A percentile compares a stretch with the other conserved stretches of the same genome.
These are phyloP conservation scores for Morelia viridis DNA, from an alignment of 2,797 vertebrate genomes.

Conservation along the genomic window DNA sequence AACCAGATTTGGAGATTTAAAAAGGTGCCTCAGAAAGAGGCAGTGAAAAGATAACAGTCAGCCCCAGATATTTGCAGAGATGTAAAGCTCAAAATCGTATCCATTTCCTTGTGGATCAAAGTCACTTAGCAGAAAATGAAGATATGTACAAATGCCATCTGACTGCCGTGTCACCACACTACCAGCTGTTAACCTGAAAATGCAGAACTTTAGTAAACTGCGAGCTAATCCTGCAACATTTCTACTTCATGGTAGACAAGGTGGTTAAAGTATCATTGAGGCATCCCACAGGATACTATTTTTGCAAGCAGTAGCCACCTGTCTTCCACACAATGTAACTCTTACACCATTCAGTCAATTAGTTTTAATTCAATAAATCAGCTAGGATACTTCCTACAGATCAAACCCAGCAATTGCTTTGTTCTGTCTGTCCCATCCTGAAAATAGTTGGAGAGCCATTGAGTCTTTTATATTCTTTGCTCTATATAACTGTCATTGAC, in stretches of 20 bases:
- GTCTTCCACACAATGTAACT: no score
- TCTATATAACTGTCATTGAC: neutral
- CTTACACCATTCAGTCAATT: no score
- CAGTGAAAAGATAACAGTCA: neutral
- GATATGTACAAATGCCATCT: neutral
- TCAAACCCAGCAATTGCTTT: no score
- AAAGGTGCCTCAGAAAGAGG: neutral
- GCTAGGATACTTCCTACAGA: no score
- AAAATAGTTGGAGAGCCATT: neutral
- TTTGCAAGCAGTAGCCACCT: no score
- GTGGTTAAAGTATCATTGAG: neutral
- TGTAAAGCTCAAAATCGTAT: neutral
- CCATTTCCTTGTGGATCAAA: neutral
- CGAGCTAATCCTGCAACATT: neutral
- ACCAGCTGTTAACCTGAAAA: neutral
- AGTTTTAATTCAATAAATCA: no score
- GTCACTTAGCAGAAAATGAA: neutral
- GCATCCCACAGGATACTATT: neutral
- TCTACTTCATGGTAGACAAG: neutral
- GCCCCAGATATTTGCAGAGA: neutral
- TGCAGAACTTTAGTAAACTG: neutral
- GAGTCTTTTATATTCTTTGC: neutral
- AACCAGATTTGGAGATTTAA: neutral
- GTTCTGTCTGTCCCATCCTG: neutral
- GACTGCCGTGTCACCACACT: neutral